phyloP scores from a whole-genome alignment of 1,140 invertebrate species.

The Macrocentrus cingulum region DNA sequence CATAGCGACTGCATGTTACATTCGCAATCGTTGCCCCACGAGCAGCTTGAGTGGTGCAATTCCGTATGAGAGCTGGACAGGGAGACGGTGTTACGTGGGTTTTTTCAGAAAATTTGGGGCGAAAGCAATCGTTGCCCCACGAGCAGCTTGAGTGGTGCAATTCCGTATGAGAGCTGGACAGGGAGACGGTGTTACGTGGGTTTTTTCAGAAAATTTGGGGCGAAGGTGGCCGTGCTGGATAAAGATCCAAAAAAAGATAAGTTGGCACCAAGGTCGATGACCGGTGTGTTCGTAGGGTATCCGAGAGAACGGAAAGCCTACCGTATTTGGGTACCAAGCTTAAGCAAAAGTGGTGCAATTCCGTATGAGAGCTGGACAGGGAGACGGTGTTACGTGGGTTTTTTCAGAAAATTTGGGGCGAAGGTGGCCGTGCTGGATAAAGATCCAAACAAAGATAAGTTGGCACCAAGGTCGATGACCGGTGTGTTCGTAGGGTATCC shows the following conservation, averaged over 20 bases:
- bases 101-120: background rate
- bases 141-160: too few species aligned
- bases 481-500: slow-evolving; percentile 7
- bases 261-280: slow-evolving; percentile 18
- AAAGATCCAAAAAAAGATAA: slow-evolving; percentile 35
- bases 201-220: background rate
- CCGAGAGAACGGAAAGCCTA: background rate
- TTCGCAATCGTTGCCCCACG: background rate
- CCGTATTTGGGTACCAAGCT: too few species aligned
- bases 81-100: background rate
- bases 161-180: background rate
- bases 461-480: slow-evolving; percentile 15
- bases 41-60: background rate
- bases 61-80: background rate
- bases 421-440: slow-evolving; percentile 33
- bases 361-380: background rate
- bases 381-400: background rate
- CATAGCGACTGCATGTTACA: background rate
- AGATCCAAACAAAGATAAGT: slow-evolving; percentile 34
- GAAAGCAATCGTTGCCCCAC: slow-evolving; percentile 33
- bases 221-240: slow-evolving; percentile 30
- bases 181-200: background rate
- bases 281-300: slow-evolving; percentile 7
- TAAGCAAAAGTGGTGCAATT: too few species aligned
- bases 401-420: background rate